Percentiles rank a stretch among this genome's conserved stretches.
Evolutionary conservation across 2,797 vertebrate species (phyloP).

Genomic region (Alca torda): DNA sequence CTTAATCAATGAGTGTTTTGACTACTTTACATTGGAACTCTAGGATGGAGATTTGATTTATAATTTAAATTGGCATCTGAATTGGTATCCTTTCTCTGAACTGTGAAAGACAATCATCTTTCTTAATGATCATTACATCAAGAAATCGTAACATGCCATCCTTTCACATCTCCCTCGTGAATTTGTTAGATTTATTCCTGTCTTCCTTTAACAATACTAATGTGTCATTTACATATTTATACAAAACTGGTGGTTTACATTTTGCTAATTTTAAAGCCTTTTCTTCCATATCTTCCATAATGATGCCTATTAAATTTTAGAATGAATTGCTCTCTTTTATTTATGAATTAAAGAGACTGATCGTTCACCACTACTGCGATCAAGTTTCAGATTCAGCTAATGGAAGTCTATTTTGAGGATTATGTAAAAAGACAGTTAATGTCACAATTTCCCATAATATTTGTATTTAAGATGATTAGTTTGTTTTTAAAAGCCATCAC

Average conservation of each 20-base stretch:
- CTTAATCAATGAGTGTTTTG: slow-evolving; percentile 59
- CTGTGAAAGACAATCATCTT: slow-evolving; percentile 56
- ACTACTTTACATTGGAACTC: slow-evolving; percentile 45
- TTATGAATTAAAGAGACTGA: slow-evolving; percentile 2
- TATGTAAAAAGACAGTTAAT: background rate
- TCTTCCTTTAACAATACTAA: slow-evolving; percentile 21
- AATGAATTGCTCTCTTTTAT: background rate
- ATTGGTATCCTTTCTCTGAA: slow-evolving; percentile 51
- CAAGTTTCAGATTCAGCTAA: background rate
- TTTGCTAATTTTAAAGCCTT: slow-evolving; percentile 34
- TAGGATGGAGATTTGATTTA: slow-evolving; percentile 55
- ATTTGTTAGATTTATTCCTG: slow-evolving; percentile 18
- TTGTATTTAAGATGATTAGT: background rate
- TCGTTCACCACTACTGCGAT: background rate
- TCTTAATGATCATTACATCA: slow-evolving; percentile 22
- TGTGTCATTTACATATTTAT: slow-evolving; percentile 42
- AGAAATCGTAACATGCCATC: slow-evolving; percentile 4
- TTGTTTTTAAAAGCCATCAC: background rate
- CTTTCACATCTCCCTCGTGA: background rate
- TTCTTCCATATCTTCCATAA: slow-evolving; percentile 3
- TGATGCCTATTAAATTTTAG: background rate
- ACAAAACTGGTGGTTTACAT: background rate
- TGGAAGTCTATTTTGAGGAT: background rate
- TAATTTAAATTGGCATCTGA: slow-evolving; percentile 56
- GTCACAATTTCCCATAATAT: background rate